phyloP scores from a whole-genome alignment of 2,797 vertebrate species.

The Paramormyrops hopkinsi region DNA sequence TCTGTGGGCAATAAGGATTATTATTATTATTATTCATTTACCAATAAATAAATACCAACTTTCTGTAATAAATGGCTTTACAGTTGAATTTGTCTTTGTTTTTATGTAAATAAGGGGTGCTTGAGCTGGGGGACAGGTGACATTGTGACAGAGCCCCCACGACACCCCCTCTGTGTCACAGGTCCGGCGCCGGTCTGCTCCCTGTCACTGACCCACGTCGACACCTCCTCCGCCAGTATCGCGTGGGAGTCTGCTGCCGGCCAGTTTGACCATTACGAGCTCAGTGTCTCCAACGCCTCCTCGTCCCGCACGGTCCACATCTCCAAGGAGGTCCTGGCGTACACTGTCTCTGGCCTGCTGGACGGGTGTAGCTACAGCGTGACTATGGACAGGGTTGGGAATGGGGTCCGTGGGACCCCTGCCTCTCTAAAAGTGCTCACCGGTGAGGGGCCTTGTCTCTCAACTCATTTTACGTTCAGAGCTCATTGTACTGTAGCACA shows the following conservation, averaged over 20 bases:
- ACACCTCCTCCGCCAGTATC: slow-evolving; percentile 23
- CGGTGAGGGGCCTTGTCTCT: slow-evolving; percentile 50
- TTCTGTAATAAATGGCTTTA: not conserved
- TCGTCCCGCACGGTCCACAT: slow-evolving; percentile 42
- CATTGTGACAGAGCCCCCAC: not conserved
- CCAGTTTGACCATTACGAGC: slow-evolving; percentile 13
- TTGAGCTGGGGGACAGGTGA: not conserved
- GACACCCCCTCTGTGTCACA: not conserved
- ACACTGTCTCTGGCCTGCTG: slow-evolving; percentile 56
- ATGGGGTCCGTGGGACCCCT: slow-evolving; percentile 45
- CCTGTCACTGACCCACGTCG: slow-evolving; percentile 12
- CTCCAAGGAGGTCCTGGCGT: slow-evolving; percentile 46
- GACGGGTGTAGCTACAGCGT: slow-evolving; percentile 72
- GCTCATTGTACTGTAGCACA: not conserved
- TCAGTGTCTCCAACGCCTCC: not conserved
- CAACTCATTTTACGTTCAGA: not conserved
- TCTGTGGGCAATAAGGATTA: not conserved
- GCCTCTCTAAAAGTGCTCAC: slow-evolving; percentile 55
- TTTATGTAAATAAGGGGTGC: not conserved
- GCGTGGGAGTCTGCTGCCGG: not conserved
- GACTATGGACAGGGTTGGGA: slow-evolving; percentile 64
- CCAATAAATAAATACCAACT: not conserved
- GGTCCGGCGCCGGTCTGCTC: slow-evolving; percentile 7
- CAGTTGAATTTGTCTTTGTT: not conserved
- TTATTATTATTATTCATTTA: not conserved